Conservation (phyloP, 92 coral and sea anemone species). For the Palythoa grandiflora region DNA sequence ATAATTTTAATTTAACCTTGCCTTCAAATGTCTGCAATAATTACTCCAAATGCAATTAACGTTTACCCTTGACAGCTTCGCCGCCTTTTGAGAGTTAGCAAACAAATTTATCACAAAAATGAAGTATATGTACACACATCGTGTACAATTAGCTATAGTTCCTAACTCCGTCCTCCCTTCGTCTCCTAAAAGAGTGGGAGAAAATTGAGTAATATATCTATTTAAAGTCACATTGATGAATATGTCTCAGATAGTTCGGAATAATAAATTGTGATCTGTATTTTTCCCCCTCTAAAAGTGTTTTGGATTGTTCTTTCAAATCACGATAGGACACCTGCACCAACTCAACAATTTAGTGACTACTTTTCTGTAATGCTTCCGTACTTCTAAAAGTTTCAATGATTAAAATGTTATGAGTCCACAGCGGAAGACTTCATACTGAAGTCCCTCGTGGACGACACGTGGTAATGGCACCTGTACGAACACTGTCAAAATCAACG, state of each 20-base stretch:
- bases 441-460: constrained; percentile 38
- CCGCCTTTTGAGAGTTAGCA: constrained; percentile 5
- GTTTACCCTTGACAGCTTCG: not conserved
- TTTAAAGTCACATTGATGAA: not conserved
- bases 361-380: constrained; percentile 20
- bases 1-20: constrained; percentile 23
- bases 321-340: constrained; percentile 28
- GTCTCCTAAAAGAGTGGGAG: not conserved
- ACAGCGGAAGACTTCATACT: constrained; percentile 11
- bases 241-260: not conserved
- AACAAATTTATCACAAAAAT: constrained; percentile 19
- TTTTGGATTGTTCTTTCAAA: not conserved
- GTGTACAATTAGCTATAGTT: not conserved
- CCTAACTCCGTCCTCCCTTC: not conserved
- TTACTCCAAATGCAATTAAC: constrained; percentile 21
- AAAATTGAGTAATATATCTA: not conserved
- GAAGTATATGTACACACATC: constrained; percentile 31
- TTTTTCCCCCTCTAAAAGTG: not conserved
- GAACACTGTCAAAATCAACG: not conserved
- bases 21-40: constrained; percentile 13
- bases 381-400: constrained; percentile 9
- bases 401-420: constrained; percentile 16
- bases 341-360: not conserved
- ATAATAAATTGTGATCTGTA: not conserved
- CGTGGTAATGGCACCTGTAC: constrained; percentile 33